Percentiles rank a stretch among this genome's conserved stretches.
Evolutionary conservation across 2,797 vertebrate genomes (phyloP).

Genomic region (Parauchenoglanis punctatus): DNA sequence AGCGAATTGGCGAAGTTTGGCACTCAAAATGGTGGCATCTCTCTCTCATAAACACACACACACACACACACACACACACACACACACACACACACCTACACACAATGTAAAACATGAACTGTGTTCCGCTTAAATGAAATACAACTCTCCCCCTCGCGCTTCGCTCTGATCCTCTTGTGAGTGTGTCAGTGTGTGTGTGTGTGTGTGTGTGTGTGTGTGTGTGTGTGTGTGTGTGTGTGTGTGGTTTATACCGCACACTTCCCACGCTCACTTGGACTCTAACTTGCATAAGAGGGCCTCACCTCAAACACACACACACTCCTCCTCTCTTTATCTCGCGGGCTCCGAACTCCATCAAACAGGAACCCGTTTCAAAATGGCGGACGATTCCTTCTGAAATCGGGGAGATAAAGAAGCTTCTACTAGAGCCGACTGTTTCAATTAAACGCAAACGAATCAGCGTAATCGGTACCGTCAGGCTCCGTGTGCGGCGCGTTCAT

Average conservation of each 20-base stretch:
- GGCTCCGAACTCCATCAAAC: constrained; percentile 29
- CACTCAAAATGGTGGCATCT: constrained; percentile 32
- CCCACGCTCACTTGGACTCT: constrained; percentile 71
- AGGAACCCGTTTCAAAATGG: constrained; percentile 22
- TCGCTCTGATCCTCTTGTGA: constrained; percentile 36
- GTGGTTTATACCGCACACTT: constrained; percentile 50
- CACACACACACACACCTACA: constrained; percentile 16
- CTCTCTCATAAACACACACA: background rate
- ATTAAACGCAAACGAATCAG: background rate
- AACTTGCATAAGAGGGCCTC: constrained; percentile 79
- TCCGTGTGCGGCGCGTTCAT: background rate
- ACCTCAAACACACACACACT: constrained; percentile 65
- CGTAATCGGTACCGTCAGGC: background rate
- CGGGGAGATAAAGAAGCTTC: background rate
- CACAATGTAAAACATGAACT: constrained; percentile 33
- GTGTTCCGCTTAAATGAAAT: constrained; percentile 41
- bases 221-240: constrained; percentile 9
- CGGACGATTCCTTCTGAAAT: background rate
- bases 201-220: background rate
- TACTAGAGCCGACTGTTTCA: background rate
- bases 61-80: constrained; percentile 30
- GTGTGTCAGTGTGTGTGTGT: constrained; percentile 3
- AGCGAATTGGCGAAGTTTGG: background rate
- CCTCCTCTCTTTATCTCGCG: constrained; percentile 21
- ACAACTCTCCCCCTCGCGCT: constrained; percentile 36